phyloP scores from a whole-genome alignment of 2,888 invertebrate species.

The Calameuta filiformis region DNA sequence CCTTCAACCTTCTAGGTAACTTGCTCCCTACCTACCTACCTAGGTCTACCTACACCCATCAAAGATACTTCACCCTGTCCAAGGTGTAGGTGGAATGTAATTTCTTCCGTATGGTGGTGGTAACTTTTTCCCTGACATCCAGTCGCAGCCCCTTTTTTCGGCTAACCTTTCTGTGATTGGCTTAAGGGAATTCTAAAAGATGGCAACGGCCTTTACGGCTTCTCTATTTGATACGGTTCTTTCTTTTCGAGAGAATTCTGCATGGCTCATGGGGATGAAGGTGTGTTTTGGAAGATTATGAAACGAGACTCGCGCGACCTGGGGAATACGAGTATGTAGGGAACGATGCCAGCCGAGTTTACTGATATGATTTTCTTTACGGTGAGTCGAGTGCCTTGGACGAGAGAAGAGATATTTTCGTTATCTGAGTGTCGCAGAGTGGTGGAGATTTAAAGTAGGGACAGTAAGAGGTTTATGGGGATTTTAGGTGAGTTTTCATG shows the following conservation, averaged over 20 bases:
- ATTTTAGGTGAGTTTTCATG: constrained; percentile 58
- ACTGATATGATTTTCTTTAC: background rate
- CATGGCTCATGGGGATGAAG: background rate
- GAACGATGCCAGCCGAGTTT: background rate
- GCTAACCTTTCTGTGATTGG: background rate
- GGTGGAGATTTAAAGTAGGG: background rate
- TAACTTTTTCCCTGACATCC: background rate
- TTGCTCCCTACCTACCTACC: too few relatives aligned
- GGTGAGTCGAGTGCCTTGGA: background rate
- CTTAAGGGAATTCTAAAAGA: background rate
- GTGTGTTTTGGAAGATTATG: background rate
- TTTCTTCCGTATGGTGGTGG: background rate
- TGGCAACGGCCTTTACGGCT: background rate
- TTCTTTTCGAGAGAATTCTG: background rate
- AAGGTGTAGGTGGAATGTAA: background rate
- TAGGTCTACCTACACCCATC: background rate
- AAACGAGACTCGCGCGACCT: background rate
- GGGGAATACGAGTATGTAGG: background rate
- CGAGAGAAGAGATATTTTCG: background rate
- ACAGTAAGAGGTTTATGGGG: constrained; percentile 36
- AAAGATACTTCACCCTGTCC: background rate
- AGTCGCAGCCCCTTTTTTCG: background rate
- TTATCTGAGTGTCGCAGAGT: background rate
- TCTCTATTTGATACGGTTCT: background rate
- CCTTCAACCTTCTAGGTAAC: background rate